A percentile compares a stretch with the other conserved stretches of the same genome.
Evolutionary conservation across 1,140 invertebrate species (phyloP).

Genomic region (Neelides sp.): DNA sequence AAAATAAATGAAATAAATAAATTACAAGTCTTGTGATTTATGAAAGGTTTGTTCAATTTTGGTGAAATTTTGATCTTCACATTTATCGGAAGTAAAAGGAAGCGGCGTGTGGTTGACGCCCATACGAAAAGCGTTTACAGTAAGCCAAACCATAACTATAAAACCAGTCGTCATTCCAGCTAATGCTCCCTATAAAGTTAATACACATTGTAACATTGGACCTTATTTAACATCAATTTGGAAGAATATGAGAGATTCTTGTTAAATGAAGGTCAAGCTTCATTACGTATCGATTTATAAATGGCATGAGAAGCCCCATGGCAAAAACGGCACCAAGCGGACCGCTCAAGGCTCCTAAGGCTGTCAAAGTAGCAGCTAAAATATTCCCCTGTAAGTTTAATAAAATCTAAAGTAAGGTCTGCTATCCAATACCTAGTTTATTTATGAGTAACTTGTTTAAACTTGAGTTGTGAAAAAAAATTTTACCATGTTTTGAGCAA

Average conservation of each 20-base stretch:
- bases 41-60: no score
- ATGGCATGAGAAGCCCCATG: constrained; percentile 39
- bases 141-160: constrained; percentile 30
- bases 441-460: no score
- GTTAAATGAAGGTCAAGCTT: neutral
- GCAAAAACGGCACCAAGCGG: constrained; percentile 36
- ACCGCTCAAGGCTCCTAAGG: constrained; percentile 38
- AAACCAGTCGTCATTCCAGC: constrained; percentile 30
- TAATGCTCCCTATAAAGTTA: constrained; percentile 28
- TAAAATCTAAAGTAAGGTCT: no score
- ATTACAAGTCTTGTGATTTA: no score
- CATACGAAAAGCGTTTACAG: constrained; percentile 22
- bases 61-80: no score
- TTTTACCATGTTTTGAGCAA: constrained; percentile 28
- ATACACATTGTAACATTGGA: neutral
- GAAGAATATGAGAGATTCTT: neutral
- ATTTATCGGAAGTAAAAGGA: constrained; percentile 20
- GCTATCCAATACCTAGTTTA: no score
- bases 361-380: constrained; percentile 36
- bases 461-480: no score
- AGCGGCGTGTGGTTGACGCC: constrained; percentile 23
- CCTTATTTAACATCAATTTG: neutral
- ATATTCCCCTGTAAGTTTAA: no score
- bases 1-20: no score
- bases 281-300: constrained; percentile 34